A percentile compares a stretch with the other conserved stretches of the same genome.
Conservation (phyloP, 2,113 vertebrate genomes). For the Protobothrops mucrosquamatus region DNA sequence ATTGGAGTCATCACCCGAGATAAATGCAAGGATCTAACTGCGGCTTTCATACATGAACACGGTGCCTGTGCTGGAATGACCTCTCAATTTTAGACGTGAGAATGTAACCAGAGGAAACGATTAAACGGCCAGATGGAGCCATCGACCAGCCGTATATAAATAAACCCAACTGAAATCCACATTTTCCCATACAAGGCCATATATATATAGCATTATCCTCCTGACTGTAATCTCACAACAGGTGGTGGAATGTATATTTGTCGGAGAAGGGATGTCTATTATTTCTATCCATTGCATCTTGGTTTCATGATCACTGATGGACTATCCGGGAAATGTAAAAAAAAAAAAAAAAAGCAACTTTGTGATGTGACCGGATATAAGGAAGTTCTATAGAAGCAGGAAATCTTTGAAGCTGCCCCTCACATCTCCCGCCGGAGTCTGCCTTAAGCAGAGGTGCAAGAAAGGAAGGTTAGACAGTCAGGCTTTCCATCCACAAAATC, state of each 20-base stretch:
- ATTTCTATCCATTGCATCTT: background rate
- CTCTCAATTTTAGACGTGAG: background rate
- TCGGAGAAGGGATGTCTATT: rapidly evolving
- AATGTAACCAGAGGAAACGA: background rate
- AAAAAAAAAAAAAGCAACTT: background rate
- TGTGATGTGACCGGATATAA: background rate
- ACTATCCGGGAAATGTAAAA: background rate
- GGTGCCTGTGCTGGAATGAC: background rate
- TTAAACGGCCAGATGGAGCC: background rate
- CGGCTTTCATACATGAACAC: background rate
- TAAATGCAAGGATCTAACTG: background rate
- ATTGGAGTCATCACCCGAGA: background rate
- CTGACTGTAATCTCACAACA: background rate
- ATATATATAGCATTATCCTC: background rate
- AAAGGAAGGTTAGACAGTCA: background rate
- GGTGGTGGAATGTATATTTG: conserved; percentile 1
- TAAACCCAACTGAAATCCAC: background rate
- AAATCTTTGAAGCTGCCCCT: background rate
- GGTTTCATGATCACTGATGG: background rate
- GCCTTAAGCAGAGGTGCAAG: background rate
- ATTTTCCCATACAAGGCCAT: background rate
- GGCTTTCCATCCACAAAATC: background rate
- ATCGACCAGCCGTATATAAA: background rate
- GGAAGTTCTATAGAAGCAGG: background rate
- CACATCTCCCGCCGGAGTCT: background rate